phyloP scores from a whole-genome alignment of 2,888 invertebrate species.

The Seira musarum region DNA sequence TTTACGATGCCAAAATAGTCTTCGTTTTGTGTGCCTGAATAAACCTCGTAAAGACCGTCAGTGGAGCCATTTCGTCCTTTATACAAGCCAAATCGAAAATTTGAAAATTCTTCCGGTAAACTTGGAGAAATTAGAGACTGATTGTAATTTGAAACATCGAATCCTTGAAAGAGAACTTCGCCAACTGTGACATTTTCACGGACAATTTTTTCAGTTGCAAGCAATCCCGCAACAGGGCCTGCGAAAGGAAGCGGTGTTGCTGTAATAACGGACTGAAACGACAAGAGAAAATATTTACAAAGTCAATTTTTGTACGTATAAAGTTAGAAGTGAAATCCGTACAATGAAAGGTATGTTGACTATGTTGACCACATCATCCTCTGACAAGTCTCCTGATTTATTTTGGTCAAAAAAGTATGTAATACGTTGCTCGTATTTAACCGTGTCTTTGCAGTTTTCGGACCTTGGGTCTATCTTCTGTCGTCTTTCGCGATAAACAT shows the following conservation, averaged over 20 bases:
- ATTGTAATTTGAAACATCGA: conserved; percentile 22
- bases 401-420: conserved; percentile 52
- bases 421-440: conserved; percentile 38
- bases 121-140: background rate
- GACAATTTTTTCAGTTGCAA: conserved; percentile 14
- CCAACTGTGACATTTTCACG: conserved; percentile 34
- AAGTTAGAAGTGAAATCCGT: no score
- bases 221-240: background rate
- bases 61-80: conserved; percentile 20
- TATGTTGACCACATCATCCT: conserved; percentile 40
- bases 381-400: conserved; percentile 20
- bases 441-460: conserved; percentile 32
- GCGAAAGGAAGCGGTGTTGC: no score
- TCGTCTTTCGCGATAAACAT: conserved; percentile 26
- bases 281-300: no score
- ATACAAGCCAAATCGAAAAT: conserved; percentile 40
- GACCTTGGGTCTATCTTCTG: conserved; percentile 25
- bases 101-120: conserved; percentile 26
- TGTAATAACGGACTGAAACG: no score
- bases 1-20: conserved; percentile 18
- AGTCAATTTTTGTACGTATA: no score
- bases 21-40: conserved; percentile 29
- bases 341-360: conserved; percentile 46
- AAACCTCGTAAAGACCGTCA: conserved; percentile 27
- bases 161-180: conserved; percentile 35